A percentile compares a stretch with the other conserved stretches of the same genome.
These are phyloP conservation scores for Byasa hedistus DNA, from an alignment of 2,888 invertebrate species.

Conservation along the genomic window DNA sequence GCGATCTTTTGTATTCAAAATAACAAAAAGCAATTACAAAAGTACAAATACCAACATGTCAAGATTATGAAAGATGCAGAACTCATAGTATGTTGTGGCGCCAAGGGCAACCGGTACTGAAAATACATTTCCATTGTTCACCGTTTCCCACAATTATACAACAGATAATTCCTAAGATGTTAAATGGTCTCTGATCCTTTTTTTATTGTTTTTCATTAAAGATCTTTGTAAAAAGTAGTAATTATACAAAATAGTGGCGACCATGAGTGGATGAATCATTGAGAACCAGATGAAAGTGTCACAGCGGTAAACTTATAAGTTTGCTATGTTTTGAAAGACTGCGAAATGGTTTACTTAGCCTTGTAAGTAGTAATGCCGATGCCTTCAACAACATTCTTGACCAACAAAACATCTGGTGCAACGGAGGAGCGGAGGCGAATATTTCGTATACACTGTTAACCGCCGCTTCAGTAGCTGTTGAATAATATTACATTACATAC, in stretches of 20 bases:
- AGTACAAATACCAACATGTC: background rate
- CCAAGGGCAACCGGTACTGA: slow-evolving; percentile 40
- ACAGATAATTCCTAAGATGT: slow-evolving; percentile 9
- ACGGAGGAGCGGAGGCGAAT: slow-evolving; percentile 16
- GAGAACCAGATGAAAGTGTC: no score
- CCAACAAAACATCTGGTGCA: slow-evolving; percentile 30
- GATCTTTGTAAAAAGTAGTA: no score
- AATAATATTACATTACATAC: no score
- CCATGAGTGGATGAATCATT: no score
- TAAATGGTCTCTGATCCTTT: slow-evolving; percentile 35
- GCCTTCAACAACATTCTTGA: slow-evolving; percentile 30
- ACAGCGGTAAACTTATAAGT: background rate
- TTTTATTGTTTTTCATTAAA: slow-evolving; percentile 38
- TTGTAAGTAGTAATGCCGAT: slow-evolving; percentile 23
- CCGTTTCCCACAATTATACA: slow-evolving; percentile 43
- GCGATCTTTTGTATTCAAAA: background rate
- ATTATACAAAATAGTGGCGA: no score
- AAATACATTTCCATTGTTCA: slow-evolving; percentile 38
- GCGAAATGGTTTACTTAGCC: slow-evolving; percentile 11
- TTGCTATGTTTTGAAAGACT: slow-evolving; percentile 12
- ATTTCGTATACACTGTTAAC: no score
- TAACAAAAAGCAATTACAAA: background rate
- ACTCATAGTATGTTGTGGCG: background rate
- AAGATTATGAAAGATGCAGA: slow-evolving; percentile 3
- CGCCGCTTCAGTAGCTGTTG: no score